These are phyloP conservation scores for Tricholaema leucomelas DNA, from an alignment of 2,113 vertebrate species.

Conservation along the genomic window DNA sequence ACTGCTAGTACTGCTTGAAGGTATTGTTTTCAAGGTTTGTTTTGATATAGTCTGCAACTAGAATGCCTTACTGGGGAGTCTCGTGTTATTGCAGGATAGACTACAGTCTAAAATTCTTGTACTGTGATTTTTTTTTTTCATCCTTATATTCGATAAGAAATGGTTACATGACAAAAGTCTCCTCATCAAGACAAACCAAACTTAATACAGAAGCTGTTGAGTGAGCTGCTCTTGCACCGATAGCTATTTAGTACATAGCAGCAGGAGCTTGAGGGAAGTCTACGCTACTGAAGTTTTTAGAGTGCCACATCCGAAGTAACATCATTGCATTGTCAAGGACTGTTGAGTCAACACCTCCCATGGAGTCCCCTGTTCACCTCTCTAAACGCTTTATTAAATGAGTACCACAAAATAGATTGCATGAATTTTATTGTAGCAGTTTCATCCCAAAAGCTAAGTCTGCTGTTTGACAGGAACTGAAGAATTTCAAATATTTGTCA, in stretches of 20 bases:
- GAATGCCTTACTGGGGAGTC: not conserved
- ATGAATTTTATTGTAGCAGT: not conserved
- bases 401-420: not conserved
- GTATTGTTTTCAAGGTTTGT: conserved; percentile 39
- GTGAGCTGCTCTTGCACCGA: not conserved
- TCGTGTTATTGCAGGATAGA: not conserved
- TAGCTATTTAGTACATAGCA: not conserved
- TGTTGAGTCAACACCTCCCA: not conserved
- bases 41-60: conserved; percentile 13
- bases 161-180: conserved; percentile 6
- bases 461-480: not conserved
- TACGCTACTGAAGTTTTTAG: not conserved
- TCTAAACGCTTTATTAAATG: not conserved
- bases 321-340: not conserved
- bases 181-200: conserved; percentile 12
- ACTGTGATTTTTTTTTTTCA: not conserved
- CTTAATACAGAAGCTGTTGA: not conserved
- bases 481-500: not conserved
- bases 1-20: conserved; percentile 7
- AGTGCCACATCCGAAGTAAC: not conserved
- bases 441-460: not conserved
- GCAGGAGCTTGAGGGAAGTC: not conserved
- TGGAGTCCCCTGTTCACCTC: not conserved
- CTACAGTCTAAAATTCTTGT: not conserved
- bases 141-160: conserved; percentile 17